phyloP scores from a whole-genome alignment of 2,888 invertebrate genomes.

The Caenorhabditis sp. region DNA sequence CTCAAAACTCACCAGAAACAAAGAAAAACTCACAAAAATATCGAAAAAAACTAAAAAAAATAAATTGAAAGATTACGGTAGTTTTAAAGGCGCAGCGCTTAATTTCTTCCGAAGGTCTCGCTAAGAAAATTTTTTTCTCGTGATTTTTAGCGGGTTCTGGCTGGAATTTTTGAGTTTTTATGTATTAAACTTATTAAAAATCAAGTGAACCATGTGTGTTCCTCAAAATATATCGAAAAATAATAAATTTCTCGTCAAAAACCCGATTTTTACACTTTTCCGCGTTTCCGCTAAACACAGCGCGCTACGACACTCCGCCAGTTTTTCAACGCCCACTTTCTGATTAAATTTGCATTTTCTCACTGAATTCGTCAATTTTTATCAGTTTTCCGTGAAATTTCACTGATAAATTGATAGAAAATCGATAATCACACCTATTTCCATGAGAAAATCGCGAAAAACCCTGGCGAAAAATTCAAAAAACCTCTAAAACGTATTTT shows the following conservation, averaged over 20 bases:
- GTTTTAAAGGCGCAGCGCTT: conserved; percentile 1
- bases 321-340: not conserved
- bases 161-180: too few species aligned
- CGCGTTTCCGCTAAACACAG: not conserved
- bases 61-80: not conserved
- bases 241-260: too few species aligned
- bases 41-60: too few species aligned
- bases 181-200: too few species aligned
- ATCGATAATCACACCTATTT: conserved; percentile 27
- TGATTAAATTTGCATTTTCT: not conserved
- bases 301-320: not conserved
- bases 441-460: conserved; percentile 1
- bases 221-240: too few species aligned
- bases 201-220: too few species aligned
- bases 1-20: too few species aligned
- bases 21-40: too few species aligned
- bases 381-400: not conserved
- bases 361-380: not conserved
- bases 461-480: not conserved
- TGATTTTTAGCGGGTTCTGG: too few species aligned
- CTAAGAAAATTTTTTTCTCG: not conserved
- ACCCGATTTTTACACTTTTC: too few species aligned
- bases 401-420: not conserved
- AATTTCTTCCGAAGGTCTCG: not conserved
- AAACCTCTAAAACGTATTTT: not conserved